A percentile compares a stretch with the other conserved stretches of the same genome.
Evolutionary conservation across 2,888 invertebrate genomes (phyloP).

Genomic region (Acanthosepion pharaonis): DNA sequence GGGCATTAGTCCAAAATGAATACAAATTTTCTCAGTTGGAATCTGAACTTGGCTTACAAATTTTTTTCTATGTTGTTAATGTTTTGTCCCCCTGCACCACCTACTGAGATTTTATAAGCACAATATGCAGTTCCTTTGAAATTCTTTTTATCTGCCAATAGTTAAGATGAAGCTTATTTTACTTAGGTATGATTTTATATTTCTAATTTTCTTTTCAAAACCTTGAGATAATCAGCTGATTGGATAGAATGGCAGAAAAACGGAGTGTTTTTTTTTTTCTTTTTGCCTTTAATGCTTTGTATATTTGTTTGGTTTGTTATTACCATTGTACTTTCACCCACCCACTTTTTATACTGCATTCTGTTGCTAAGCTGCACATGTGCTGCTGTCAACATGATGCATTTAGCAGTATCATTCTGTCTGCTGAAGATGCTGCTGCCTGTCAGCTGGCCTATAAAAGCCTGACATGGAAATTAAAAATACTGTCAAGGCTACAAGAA

Average conservation of each 20-base stretch:
- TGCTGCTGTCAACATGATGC: not conserved
- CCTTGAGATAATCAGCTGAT: not conserved
- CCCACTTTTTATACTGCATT: not conserved
- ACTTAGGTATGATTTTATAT: not conserved
- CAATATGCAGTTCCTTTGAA: too few relatives aligned
- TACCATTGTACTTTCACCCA: not conserved
- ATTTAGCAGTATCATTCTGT: not conserved
- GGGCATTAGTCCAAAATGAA: too few relatives aligned
- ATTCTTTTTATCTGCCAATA: not conserved
- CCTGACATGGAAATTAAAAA: slow-evolving; percentile 16
- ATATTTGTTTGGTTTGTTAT: not conserved
- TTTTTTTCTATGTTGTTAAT: too few relatives aligned
- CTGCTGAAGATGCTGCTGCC: not conserved
- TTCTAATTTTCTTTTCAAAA: not conserved
- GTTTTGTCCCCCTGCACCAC: too few relatives aligned
- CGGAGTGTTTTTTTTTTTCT: not conserved
- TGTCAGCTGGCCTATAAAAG: slow-evolving; percentile 12
- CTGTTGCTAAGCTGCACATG: slow-evolving; percentile 22
- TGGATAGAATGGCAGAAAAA: not conserved
- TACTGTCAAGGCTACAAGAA: not conserved
- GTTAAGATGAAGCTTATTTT: not conserved
- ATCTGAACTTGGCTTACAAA: too few relatives aligned
- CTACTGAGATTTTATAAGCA: too few relatives aligned
- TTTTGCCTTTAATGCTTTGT: too few relatives aligned
- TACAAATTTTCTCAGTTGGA: too few relatives aligned